These are phyloP conservation scores for Mythimna vitellina DNA, from an alignment of 2,888 invertebrate species.

Conservation along the genomic window DNA sequence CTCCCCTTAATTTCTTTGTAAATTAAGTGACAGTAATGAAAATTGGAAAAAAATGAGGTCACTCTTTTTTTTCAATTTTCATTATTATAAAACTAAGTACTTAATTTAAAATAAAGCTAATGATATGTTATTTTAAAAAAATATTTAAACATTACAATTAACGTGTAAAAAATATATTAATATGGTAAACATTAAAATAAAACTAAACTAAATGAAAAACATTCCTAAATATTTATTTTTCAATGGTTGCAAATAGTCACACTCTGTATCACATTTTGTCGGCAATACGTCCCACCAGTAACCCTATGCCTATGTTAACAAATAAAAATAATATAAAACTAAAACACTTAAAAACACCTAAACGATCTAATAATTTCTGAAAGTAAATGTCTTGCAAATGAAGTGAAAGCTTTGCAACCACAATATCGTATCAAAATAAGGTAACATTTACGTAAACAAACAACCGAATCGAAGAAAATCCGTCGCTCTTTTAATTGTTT, in stretches of 20 bases:
- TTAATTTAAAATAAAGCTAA: not conserved
- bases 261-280: too few species aligned
- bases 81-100: too few species aligned
- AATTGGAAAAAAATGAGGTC: too few species aligned
- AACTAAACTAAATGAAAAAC: not conserved
- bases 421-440: slow-evolving; percentile 16
- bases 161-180: not conserved
- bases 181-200: not conserved
- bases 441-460: slow-evolving; percentile 23
- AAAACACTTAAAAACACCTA: too few species aligned
- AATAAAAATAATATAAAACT: not conserved
- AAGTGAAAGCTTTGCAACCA: not conserved
- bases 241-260: too few species aligned
- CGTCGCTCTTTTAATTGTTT: slow-evolving; percentile 62
- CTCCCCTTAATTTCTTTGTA: too few species aligned
- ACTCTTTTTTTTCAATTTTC: too few species aligned
- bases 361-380: not conserved
- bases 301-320: not conserved
- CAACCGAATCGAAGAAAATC: slow-evolving; percentile 48
- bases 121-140: not conserved
- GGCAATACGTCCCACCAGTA: too few species aligned
- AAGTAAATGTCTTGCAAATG: not conserved
- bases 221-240: not conserved
- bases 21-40: too few species aligned
- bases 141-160: not conserved